Evolutionary conservation across 2,113 vertebrate species (phyloP), one percentile per base, ranked within the genome.

Genomic region (Pedionomus torquatus): DNA sequence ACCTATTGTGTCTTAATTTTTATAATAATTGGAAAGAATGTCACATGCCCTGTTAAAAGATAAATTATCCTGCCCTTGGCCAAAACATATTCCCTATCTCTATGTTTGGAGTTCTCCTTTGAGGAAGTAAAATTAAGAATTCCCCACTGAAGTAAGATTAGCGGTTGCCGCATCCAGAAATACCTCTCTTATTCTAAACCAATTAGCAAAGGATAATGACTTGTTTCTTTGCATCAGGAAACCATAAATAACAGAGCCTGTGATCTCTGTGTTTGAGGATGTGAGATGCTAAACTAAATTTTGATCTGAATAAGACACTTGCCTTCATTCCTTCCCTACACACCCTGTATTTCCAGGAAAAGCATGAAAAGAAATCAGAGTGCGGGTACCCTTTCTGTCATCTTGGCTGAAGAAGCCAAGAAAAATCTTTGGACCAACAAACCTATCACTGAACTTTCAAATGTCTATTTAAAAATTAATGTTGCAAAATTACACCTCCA

Each of bases 131-230:
- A 89, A 78, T 75, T 13, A 71, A 82, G 46, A 81, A 78, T 76
- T 75, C 52, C 65, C 78, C 51, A 30, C 24, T 82, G 46, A 68
- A 87, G 84, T 41, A 70, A 89, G 69, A 55, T 82, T 41, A 91
- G 65, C 46, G 65, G 25, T 52, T 89, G 58, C 55, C 0, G 0
- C 37, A 81, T 69, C 77, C 69, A 87, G 69, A 93, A 95, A 95
- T 74, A 78, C 28, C 65, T 89, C 54, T 64, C 51, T 89, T 35
- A 49, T 30, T 78, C 84, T 93, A 89, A 89, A 75, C 74, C 92
- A 78, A 46, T 87, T 93, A 93, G 48, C 65, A 64, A 91, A 84
- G 77, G 77, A 78, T 91, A 77, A 94, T 39, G 61, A 87, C 51
- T 48, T 30, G 44, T 68, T 79, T 68, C 74, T 91, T 64, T 64